Evolutionary conservation across 1,140 invertebrate genomes (phyloP), one percentile per base, ranked within the genome.

Genomic region (Melipona quadrifasciata): DNA sequence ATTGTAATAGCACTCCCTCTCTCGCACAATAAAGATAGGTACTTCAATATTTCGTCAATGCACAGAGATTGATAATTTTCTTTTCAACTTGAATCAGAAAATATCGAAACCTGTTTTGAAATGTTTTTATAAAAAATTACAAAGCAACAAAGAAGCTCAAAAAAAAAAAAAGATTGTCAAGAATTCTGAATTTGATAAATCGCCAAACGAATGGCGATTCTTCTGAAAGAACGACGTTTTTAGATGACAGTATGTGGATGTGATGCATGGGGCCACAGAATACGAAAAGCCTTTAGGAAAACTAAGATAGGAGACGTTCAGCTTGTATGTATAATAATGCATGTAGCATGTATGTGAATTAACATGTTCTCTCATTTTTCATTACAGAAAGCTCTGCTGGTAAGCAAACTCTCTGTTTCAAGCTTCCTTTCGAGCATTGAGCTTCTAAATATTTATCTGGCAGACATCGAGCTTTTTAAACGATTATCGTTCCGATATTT

Each of bases 161-260:
- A 47, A 47, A 47, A 47, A 51, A 53, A 39, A 75, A 11, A 31
- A 19, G 5, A 58, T 58, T 65, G 64, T 65, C n/a, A 6, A 61
- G 53, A 57, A 27, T 67, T 65, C n/a, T 64, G 57, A 24, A 55
- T 65, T 65, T 24, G 80, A 64, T 57, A 58, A 82, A 77, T 68
- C 81, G 81, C 58, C 70, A 31, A 58, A 51, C 74, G 73, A 77
- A 24, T 31, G 78, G 82, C 72, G 74, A 64, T 74, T 47, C 64
- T 51, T 89, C 70, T 90, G 90, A 89, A 93, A 91, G 86, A 85
- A 93, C 91, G 80, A 92, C 92, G 82, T 93, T 95, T 95, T 91
- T 95, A 94, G 94, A 95, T 94, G 93, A 91, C 93, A 93, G 91
- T 93, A 86, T 93, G 92, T 93, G 93, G 94, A 93, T 95, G 93